Percentiles rank a stretch among this genome's conserved stretches.
Evolutionary conservation across 1,140 invertebrate species (phyloP).

Genomic region (Euschistus heros): DNA sequence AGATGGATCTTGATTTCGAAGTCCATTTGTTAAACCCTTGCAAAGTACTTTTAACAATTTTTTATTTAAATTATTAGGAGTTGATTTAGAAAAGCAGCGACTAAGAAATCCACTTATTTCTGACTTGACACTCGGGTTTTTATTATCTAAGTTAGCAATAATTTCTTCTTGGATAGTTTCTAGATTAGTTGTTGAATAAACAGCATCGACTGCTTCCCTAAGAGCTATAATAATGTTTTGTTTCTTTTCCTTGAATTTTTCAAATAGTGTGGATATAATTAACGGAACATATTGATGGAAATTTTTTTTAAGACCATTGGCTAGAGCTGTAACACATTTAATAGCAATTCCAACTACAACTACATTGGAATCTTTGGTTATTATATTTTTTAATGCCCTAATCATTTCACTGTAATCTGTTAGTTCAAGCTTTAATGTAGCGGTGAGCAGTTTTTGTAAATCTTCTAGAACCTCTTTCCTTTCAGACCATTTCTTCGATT

Average conservation of each 20-base stretch:
- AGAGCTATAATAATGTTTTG: conserved; percentile 73
- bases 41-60: conserved; percentile 81
- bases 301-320: conserved; percentile 77
- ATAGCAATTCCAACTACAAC: conserved; percentile 79
- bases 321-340: conserved; percentile 73
- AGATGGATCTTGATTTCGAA: conserved; percentile 50
- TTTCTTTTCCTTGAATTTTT: conserved; percentile 99
- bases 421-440: conserved; percentile 73
- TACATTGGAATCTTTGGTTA: conserved; percentile 93
- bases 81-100: conserved; percentile 67
- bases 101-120: conserved; percentile 82
- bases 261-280: conserved; percentile 68
- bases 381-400: conserved; percentile 74
- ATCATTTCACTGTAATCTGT: conserved; percentile 91
- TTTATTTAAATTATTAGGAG: conserved; percentile 74
- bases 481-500: conserved; percentile 97
- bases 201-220: conserved; percentile 84
- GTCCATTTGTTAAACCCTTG: conserved; percentile 43
- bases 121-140: conserved; percentile 88
- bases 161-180: conserved; percentile 82
- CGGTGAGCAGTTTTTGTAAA: conserved; percentile 64
- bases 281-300: conserved; percentile 76
- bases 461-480: conserved; percentile 81
- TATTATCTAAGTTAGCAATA: conserved; percentile 78
- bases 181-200: conserved; percentile 63